Conservation (phyloP, 2,113 vertebrate species). For the Heptranchias perlo region DNA sequence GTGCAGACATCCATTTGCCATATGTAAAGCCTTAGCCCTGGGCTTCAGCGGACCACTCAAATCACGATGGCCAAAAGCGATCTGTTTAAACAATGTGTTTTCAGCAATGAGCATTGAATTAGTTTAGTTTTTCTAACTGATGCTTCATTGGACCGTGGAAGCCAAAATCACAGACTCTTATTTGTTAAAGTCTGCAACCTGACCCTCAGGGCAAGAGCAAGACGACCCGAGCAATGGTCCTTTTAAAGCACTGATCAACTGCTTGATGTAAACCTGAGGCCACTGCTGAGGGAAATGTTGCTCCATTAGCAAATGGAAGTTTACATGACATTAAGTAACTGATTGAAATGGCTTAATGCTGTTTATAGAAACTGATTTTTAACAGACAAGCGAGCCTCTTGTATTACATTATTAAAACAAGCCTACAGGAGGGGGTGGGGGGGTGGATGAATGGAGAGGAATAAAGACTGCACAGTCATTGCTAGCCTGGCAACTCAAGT, state of each 20-base stretch:
- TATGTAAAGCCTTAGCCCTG: not conserved
- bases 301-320: constrained; percentile 22
- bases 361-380: constrained; percentile 29
- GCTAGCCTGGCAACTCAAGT: not conserved
- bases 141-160: constrained; percentile 47
- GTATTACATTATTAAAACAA: constrained; percentile 5
- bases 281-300: not conserved
- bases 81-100: constrained; percentile 50
- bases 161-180: constrained; percentile 45
- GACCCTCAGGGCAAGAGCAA: constrained; percentile 29
- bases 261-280: constrained; percentile 27
- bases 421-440: not conserved
- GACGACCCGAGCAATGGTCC: not conserved
- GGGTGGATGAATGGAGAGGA: not conserved
- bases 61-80: constrained; percentile 45
- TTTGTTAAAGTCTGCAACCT: constrained; percentile 47
- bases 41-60: not conserved
- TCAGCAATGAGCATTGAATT: constrained; percentile 49
- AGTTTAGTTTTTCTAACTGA: constrained; percentile 49
- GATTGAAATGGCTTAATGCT: constrained; percentile 3
- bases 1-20: not conserved
- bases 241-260: constrained; percentile 2
- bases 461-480: not conserved
- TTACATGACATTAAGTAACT: constrained; percentile 28
- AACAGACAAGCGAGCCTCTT: constrained; percentile 23